These are phyloP conservation scores for Syngnathoides biaculeatus DNA, from an alignment of 2,113 vertebrate genomes.

Conservation along the genomic window DNA sequence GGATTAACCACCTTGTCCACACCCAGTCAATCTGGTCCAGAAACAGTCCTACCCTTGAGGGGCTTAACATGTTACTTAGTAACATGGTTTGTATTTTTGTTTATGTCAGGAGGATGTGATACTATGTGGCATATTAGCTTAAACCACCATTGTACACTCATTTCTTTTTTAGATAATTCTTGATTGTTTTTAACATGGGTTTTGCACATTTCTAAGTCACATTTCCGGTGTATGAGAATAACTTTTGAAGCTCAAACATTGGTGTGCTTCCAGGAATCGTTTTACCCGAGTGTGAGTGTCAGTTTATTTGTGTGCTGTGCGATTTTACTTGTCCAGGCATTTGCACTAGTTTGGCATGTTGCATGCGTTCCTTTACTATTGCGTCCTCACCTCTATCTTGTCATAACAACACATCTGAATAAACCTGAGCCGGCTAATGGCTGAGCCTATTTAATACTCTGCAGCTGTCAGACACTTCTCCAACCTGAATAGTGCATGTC, in stretches of 20 bases:
- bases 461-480: slow-evolving; percentile 59
- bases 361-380: slow-evolving; percentile 44
- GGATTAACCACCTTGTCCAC: neutral
- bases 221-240: neutral
- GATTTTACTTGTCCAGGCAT: slow-evolving; percentile 9
- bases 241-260: neutral
- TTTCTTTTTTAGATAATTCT: too few relatives aligned
- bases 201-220: neutral
- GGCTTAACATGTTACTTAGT: slow-evolving; percentile 4
- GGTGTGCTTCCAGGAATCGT: neutral
- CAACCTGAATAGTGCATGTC: slow-evolving; percentile 30
- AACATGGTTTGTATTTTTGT: neutral
- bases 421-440: slow-evolving; percentile 32
- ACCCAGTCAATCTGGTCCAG: slow-evolving; percentile 5
- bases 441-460: slow-evolving; percentile 58
- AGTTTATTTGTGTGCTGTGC: slow-evolving; percentile 11
- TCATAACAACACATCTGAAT: slow-evolving; percentile 59
- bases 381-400: slow-evolving; percentile 39
- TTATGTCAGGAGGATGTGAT: neutral
- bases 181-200: neutral
- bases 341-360: neutral
- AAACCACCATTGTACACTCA: too few relatives aligned
- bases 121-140: too few relatives aligned
- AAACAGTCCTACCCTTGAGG: neutral
- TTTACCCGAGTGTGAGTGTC: neutral